These are phyloP conservation scores for Salvelinus sp. DNA, from an alignment of 2,113 vertebrate genomes.

Conservation along the genomic window DNA sequence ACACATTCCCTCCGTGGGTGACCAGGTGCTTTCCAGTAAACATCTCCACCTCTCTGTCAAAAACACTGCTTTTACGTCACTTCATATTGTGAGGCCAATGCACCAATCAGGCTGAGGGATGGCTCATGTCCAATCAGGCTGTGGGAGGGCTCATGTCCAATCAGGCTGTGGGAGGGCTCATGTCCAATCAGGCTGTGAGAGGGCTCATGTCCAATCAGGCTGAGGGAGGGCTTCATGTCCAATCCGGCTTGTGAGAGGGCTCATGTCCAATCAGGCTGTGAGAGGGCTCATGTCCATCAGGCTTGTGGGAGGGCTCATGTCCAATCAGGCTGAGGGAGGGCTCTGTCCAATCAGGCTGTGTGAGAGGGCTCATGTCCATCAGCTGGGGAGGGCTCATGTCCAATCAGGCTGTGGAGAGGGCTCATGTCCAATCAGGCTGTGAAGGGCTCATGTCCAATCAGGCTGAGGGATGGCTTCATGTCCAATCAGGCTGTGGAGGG, in stretches of 20 bases:
- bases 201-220: background rate
- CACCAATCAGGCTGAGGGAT: background rate
- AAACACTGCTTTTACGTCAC: background rate
- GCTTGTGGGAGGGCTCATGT: background rate
- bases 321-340: too few relatives aligned
- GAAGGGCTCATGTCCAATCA: too few relatives aligned
- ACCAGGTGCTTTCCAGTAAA: background rate
- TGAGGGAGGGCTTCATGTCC: too few relatives aligned
- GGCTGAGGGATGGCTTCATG: too few relatives aligned
- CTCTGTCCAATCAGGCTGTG: too few relatives aligned
- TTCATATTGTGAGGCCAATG: background rate
- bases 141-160: background rate
- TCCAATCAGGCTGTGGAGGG: too few relatives aligned
- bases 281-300: too few relatives aligned
- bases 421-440: too few relatives aligned
- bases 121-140: background rate
- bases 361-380: too few relatives aligned
- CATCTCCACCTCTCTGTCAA: background rate
- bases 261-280: too few relatives aligned
- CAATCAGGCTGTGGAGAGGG: too few relatives aligned
- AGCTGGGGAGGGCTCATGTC: too few relatives aligned
- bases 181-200: background rate
- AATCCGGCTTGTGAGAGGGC: background rate
- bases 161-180: background rate
- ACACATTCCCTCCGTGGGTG: constrained; percentile 3